phyloP scores from a whole-genome alignment of 2,888 invertebrate species.

The Melieria omissa region DNA sequence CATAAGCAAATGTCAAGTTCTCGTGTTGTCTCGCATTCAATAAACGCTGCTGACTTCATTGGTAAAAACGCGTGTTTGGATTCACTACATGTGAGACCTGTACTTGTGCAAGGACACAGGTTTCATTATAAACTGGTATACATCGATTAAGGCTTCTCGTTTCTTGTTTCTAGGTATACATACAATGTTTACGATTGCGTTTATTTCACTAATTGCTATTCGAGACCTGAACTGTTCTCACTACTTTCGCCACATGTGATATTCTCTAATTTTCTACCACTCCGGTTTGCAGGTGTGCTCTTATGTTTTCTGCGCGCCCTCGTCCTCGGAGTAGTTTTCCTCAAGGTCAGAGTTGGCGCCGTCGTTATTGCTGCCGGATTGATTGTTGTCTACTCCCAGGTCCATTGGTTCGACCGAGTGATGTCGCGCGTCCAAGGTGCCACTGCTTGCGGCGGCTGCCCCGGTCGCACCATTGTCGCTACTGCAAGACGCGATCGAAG shows the following conservation, averaged over 20 bases:
- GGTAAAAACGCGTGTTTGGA: not conserved
- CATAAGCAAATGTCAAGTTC: not conserved
- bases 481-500: not conserved
- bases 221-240: conserved; percentile 1
- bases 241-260: not conserved
- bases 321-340: conserved; percentile 66
- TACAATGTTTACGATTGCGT: conserved; percentile 4
- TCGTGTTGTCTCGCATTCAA: not conserved
- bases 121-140: conserved; percentile 62
- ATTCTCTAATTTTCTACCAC: not conserved
- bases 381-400: conserved; percentile 62
- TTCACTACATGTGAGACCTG: not conserved
- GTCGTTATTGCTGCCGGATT: conserved; percentile 63
- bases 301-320: conserved; percentile 65
- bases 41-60: not conserved
- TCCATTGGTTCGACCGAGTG: conserved; percentile 66
- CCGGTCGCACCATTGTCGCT: not conserved
- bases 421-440: conserved; percentile 55
- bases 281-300: conserved; percentile 30
- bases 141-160: conserved; percentile 66
- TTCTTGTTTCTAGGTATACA: conserved; percentile 7
- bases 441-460: conserved; percentile 40
- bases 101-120: not conserved
- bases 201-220: not conserved
- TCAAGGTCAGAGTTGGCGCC: conserved; percentile 62